Conservation (phyloP, 2,797 vertebrate genomes). For the Gymnodraco acuticeps region DNA sequence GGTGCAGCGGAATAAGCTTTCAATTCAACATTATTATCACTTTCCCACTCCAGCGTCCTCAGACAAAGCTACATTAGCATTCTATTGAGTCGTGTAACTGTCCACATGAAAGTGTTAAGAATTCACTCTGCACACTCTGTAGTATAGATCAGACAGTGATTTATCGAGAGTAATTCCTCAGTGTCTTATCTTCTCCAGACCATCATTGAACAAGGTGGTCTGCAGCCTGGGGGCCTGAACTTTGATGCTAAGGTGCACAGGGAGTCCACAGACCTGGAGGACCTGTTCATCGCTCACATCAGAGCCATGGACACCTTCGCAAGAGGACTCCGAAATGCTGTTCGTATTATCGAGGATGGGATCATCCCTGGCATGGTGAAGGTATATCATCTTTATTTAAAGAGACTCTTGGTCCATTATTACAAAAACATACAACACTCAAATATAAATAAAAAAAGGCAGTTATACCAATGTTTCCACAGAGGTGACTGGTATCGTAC, state of each 20-base stretch:
- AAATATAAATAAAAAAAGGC: too few species aligned
- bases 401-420: too few species aligned
- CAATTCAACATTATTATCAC: too few species aligned
- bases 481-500: too few species aligned
- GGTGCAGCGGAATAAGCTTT: too few species aligned
- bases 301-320: constrained; percentile 81
- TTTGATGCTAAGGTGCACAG: constrained; percentile 81
- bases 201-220: constrained; percentile 78
- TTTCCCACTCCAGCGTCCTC: too few species aligned
- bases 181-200: constrained; percentile 54
- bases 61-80: neutral
- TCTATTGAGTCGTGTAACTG: neutral
- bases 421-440: too few species aligned
- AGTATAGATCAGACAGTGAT: neutral
- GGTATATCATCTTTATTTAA: too few species aligned
- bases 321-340: constrained; percentile 79
- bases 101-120: neutral
- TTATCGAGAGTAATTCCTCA: neutral
- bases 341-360: constrained; percentile 73
- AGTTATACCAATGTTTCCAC: too few species aligned
- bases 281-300: constrained; percentile 81
- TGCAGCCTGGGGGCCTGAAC: constrained; percentile 82
- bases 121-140: neutral
- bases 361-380: constrained; percentile 71
- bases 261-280: constrained; percentile 80